Evolutionary conservation across 2,888 invertebrate species (phyloP).

Genomic region (Dendrolimus pini): DNA sequence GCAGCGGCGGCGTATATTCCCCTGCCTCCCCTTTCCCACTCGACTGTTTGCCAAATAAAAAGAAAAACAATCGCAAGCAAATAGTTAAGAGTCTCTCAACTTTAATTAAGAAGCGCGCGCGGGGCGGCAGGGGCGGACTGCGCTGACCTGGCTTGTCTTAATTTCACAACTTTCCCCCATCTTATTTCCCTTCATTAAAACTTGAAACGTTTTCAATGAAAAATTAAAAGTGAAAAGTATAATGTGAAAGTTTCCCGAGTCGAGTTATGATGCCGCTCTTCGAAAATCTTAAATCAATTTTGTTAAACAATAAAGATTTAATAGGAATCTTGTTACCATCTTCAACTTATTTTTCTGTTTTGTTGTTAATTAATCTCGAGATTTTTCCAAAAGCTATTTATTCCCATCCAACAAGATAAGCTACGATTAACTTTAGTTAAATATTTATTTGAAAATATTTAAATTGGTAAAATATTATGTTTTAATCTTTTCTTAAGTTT

Average conservation of each 20-base stretch:
- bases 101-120: background rate
- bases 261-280: background rate
- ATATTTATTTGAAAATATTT: too few relatives aligned
- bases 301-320: background rate
- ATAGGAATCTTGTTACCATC: background rate
- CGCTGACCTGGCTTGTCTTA: background rate
- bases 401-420: too few relatives aligned
- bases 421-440: too few relatives aligned
- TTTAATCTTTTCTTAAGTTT: too few relatives aligned
- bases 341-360: background rate
- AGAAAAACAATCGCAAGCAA: background rate
- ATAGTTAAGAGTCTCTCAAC: background rate
- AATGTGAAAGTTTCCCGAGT: background rate
- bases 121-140: background rate
- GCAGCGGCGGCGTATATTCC: too few relatives aligned
- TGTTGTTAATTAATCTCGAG: background rate
- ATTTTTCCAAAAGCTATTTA: background rate
- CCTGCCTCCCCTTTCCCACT: background rate
- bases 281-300: background rate
- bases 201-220: slow-evolving; percentile 54
- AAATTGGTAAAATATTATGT: too few relatives aligned
- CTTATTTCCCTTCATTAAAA: slow-evolving; percentile 49
- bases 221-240: slow-evolving; percentile 24
- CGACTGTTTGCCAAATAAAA: background rate
- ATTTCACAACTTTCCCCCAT: slow-evolving; percentile 21